Conservation (phyloP, 2,888 invertebrate genomes). For the Spilosoma lubricipeda region DNA sequence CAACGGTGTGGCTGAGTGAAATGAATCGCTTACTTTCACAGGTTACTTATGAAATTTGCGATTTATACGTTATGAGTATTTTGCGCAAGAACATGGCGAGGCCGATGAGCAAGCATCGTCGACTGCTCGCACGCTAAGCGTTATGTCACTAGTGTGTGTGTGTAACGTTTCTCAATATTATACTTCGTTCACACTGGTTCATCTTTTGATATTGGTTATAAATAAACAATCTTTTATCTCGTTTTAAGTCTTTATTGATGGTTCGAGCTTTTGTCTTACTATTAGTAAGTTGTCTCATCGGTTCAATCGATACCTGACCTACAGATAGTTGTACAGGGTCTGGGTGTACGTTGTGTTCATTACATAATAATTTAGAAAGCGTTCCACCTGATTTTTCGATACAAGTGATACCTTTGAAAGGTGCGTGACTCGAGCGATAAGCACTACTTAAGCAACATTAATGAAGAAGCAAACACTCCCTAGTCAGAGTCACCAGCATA, state of each 20-base stretch:
- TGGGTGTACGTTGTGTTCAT: not conserved
- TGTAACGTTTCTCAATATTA: conserved; percentile 48
- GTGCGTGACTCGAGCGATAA: not conserved
- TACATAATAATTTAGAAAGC: conserved; percentile 3
- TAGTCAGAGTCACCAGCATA: not conserved
- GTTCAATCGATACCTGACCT: not conserved
- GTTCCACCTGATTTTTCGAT: not conserved
- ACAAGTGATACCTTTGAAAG: not conserved
- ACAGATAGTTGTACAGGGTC: not conserved
- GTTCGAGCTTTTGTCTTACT: not conserved
- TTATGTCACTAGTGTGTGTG: conserved; percentile 59
- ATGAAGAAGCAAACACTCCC: not conserved
- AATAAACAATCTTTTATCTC: conserved; percentile 29
- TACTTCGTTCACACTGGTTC: conserved; percentile 25
- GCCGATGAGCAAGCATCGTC: conserved; percentile 31
- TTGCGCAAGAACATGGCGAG: conserved; percentile 53
- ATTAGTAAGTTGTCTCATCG: not conserved
- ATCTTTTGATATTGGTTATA: conserved; percentile 19
- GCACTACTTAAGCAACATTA: not conserved
- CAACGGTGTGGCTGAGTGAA: conserved; percentile 64
- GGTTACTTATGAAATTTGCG: conserved; percentile 80
- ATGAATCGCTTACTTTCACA: conserved; percentile 78
- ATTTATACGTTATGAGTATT: conserved; percentile 71
- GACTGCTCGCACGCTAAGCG: conserved; percentile 24
- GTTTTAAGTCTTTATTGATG: conserved; percentile 7